Conservation (phyloP, 2,888 invertebrate genomes). For the Aleiodes leptofemur region DNA sequence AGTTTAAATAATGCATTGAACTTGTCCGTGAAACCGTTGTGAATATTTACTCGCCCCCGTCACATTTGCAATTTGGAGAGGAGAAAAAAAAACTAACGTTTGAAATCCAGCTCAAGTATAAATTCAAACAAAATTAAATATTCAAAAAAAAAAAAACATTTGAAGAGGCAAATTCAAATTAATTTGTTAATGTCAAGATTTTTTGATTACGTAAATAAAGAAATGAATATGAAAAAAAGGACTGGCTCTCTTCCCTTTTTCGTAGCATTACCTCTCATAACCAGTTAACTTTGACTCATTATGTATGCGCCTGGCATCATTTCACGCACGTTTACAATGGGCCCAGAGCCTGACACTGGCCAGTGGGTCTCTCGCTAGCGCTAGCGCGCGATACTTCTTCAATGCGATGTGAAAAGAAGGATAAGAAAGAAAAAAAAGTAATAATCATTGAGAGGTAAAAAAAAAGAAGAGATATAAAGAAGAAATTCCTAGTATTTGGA, state of each 20-base stretch:
- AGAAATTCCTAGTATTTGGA: not conserved
- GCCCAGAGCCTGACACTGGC: conserved; percentile 30
- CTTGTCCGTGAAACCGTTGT: conserved; percentile 30
- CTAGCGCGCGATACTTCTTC: not conserved
- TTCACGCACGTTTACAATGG: conserved; percentile 53
- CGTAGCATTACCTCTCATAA: conserved; percentile 1
- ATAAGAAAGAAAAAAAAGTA: conserved; percentile 20
- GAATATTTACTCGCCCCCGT: conserved; percentile 23
- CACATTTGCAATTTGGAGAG: not conserved
- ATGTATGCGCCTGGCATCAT: conserved; percentile 57
- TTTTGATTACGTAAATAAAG: conserved; percentile 10
- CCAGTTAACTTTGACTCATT: conserved; percentile 48
- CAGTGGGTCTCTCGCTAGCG: conserved; percentile 12
- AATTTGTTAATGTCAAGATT: not conserved
- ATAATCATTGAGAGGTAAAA: not conserved
- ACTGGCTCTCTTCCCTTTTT: conserved; percentile 21
- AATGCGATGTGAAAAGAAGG: conserved; percentile 8
- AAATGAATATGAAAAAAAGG: not conserved
- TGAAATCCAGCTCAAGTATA: not conserved
- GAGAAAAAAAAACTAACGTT: not conserved
- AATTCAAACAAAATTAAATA: not conserved
- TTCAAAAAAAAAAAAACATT: not conserved
- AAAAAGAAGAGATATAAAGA: not conserved
- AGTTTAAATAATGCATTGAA: conserved; percentile 28
- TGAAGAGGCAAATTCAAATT: conserved; percentile 6